Base-by-base conservation (phyloP, 2,113 vertebrate genomes). In the Phalacrocorax pelagicus region DNA sequence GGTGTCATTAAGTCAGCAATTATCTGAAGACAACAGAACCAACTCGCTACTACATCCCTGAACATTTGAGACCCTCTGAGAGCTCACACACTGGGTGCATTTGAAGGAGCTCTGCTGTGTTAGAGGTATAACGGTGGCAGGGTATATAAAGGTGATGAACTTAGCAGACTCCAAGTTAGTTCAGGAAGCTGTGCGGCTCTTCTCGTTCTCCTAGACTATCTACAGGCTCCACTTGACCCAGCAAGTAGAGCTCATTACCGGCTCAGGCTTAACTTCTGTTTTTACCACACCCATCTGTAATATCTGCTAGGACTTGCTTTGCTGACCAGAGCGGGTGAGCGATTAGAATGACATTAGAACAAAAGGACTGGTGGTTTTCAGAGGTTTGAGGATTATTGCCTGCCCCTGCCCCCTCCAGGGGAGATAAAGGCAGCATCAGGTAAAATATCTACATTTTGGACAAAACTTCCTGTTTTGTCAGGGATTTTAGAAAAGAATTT, bases 301-400 rank as follows among this genome's bases (percentile, higher is more conserved):
- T 71, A 92, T 92, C 89, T 94, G 78, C 78, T 85, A 54, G 89
- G 46, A 89, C 81, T 79, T 86, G 93, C 88, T 96, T 36, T 91
- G 84, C 82, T 96, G 96, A 95, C 93, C 94, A 83, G 67, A 73
- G 54, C 7, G 5, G 24, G 36, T 42, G 54, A 55, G 67, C 91
- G 88, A 94, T 96, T 90, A 96, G 63, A 83, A 95, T 93, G 78
- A 73, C 40, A 40, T 29, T 24, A 91, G 63, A 96, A 96, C 89
- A 96, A 94, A 94, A 94, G 57, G 38, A 74, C 3, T 15, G 47
- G 80, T 36, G 94, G 86, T 73, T 95, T 92, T 57, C 75, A 58
- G 59, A 92, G 46, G 32, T 86, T 77, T 90, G 38, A 38, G 38
- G 38, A 38, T 38, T 38, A 38, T 38, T 38, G 38, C 38, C 38